Evolutionary conservation across 1,140 invertebrate species (phyloP), one percentile per base, ranked within the genome.

Genomic region (Cherax quadricarinatus): DNA sequence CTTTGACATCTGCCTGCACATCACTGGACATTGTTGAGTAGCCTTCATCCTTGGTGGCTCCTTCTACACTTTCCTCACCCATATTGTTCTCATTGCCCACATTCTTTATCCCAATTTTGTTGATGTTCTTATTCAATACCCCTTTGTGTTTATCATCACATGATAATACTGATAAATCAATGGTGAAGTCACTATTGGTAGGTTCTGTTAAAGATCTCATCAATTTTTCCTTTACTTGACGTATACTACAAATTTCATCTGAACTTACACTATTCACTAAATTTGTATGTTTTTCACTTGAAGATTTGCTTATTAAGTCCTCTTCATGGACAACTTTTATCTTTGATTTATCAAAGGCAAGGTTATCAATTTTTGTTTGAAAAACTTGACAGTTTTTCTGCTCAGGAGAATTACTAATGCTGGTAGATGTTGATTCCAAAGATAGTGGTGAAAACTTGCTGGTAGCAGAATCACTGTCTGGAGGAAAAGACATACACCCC

Each of bases 1-100:
- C 95, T 10, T 96, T 96, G 0, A 96, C 96, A 93, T 97, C 97
- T 2, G 96, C 96, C 94, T 98, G 97, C 4, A 98, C 97, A 94
- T 98, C 97, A 94, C 97, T 98, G 1, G 97, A 98, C 97, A 98
- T 98, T 5, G 97, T 98, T 53, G 97, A 98, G 94, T 98, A 98
- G 2, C 97, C 97, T 95, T 98, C 97, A 95, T 98, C 97, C 93
- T 97, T 96, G 51, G 88, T 90, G 16, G 78, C 70, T 57, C 70
- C 92, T 66, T 93, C 92, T 21, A 60, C 62, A 51, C n/a, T 66
- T 78, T 93, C 88, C 66, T 86, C 88, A 18, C 73, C 84, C 18
- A 48, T 6, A 16, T 21, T 70, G 16, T 41, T 70, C 51, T 81
- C 88, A 41, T 73, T 78, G 41, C 73, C 86, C 10, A 1, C 24